Percentiles rank a stretch among this genome's conserved stretches.
phyloP scores from a whole-genome alignment of 2,113 vertebrate species.

The Alexandromys fortis region DNA sequence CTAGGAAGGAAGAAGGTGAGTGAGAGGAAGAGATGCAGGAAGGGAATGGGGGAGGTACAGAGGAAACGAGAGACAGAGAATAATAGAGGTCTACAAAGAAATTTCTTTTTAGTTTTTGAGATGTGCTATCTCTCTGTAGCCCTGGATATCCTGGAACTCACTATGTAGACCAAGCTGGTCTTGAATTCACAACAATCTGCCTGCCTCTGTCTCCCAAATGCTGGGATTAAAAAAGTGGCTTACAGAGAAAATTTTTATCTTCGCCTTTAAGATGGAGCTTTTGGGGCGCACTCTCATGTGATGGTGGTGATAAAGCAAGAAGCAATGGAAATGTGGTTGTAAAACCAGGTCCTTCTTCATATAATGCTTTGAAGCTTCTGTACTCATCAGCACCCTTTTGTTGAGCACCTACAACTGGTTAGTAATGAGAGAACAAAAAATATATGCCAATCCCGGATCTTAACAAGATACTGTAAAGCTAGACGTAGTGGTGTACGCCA shows the following conservation, averaged over 20 bases:
- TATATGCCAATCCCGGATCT: not conserved
- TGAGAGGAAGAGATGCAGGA: not conserved
- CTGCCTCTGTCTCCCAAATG: not conserved
- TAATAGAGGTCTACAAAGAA: not conserved
- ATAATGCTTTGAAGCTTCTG: constrained; percentile 6
- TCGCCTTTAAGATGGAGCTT: constrained; percentile 41
- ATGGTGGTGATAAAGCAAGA: constrained; percentile 25
- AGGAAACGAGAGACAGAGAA: not conserved
- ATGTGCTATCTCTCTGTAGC: not conserved
- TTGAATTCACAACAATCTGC: not conserved
- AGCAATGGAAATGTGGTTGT: constrained; percentile 29
- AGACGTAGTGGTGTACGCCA: not conserved
- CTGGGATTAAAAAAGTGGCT: not conserved
- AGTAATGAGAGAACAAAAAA: constrained; percentile 46
- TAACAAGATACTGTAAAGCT: not conserved
- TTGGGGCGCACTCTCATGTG: not conserved
- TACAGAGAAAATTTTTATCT: constrained; percentile 17
- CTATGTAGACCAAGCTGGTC: not conserved
- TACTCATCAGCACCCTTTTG: constrained; percentile 35
- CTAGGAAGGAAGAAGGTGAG: not conserved
- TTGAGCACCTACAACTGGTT: constrained; percentile 13
- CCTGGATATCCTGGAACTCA: no score
- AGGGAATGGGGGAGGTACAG: not conserved
- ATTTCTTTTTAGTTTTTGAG: not conserved
- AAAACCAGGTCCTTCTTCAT: not conserved